phyloP scores from a whole-genome alignment of 2,113 vertebrate genomes.

The Austrofundulus limnaeus region DNA sequence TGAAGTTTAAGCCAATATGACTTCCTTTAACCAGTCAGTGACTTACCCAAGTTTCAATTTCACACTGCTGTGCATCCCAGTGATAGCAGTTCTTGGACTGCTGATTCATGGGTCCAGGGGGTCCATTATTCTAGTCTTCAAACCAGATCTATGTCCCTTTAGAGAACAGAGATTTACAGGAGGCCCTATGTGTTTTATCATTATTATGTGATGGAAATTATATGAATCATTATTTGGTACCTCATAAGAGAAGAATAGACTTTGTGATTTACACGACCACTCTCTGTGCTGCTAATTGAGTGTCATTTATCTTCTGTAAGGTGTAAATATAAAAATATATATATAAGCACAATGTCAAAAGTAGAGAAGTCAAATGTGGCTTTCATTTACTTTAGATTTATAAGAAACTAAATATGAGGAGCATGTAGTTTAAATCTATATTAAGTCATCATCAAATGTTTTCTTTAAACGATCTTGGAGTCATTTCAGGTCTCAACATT shows the following conservation, averaged over 20 bases:
- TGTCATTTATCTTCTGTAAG: constrained; percentile 24
- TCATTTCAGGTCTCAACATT: constrained; percentile 13
- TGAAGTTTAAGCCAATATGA: constrained; percentile 17
- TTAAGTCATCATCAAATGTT: not conserved
- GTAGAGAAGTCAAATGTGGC: not conserved
- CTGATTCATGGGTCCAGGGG: constrained; percentile 56
- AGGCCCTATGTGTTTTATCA: constrained; percentile 35
- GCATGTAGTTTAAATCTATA: too few relatives aligned
- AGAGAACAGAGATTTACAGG: constrained; percentile 44
- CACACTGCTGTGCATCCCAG: constrained; percentile 49
- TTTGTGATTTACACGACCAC: constrained; percentile 26
- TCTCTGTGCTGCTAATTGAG: constrained; percentile 33
- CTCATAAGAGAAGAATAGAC: constrained; percentile 23
- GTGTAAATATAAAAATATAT: constrained; percentile 16
- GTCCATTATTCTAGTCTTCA: constrained; percentile 42
- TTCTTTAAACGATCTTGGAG: too few relatives aligned
- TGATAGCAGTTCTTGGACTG: constrained; percentile 36
- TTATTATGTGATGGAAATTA: constrained; percentile 35
- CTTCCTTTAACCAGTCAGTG: constrained; percentile 44
- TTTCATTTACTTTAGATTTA: constrained; percentile 13
- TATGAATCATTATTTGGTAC: too few relatives aligned
- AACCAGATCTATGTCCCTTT: constrained; percentile 31
- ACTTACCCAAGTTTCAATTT: constrained; percentile 65
- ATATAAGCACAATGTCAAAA: not conserved
- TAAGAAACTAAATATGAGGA: not conserved